A percentile compares a stretch with the other conserved stretches of the same genome.
These are phyloP conservation scores for Bathybates hornii DNA, from an alignment of 2,113 vertebrate species.

Conservation along the genomic window DNA sequence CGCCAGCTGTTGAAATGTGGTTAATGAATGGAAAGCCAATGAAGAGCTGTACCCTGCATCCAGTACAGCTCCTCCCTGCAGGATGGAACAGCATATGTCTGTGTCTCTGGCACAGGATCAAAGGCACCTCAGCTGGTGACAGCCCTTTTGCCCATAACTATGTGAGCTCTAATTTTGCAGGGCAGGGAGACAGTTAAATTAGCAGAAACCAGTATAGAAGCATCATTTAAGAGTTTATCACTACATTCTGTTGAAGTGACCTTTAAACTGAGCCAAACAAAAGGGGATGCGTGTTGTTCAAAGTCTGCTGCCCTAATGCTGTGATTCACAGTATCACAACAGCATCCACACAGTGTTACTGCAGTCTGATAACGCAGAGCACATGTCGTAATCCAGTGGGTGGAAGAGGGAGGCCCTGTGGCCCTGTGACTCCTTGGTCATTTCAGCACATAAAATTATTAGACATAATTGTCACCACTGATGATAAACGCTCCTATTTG, in stretches of 20 bases:
- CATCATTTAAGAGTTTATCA: not conserved
- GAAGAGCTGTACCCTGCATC: conserved; percentile 25
- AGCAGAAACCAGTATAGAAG: not conserved
- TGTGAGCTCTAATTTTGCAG: not conserved
- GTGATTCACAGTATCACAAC: not conserved
- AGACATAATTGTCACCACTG: not conserved
- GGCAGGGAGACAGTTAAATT: conserved; percentile 16
- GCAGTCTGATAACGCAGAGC: not conserved
- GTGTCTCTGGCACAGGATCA: conserved; percentile 57
- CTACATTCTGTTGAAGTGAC: not conserved
- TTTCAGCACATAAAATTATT: not conserved
- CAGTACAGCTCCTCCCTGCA: conserved; percentile 48
- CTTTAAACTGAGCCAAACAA: not conserved
- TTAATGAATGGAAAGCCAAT: conserved; percentile 35
- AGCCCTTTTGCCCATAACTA: conserved; percentile 2
- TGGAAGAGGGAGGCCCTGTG: not conserved
- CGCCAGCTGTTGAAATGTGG: conserved; percentile 44
- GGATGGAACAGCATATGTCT: conserved; percentile 59
- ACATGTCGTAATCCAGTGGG: not conserved
- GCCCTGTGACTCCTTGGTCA: not conserved
- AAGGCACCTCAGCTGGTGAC: conserved; percentile 51
- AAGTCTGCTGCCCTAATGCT: not conserved
- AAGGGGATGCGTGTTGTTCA: not conserved
- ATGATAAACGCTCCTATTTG: not conserved
- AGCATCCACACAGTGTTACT: not conserved